Conservation (phyloP, 2,888 invertebrate species). For the Cyaniris semiargus region DNA sequence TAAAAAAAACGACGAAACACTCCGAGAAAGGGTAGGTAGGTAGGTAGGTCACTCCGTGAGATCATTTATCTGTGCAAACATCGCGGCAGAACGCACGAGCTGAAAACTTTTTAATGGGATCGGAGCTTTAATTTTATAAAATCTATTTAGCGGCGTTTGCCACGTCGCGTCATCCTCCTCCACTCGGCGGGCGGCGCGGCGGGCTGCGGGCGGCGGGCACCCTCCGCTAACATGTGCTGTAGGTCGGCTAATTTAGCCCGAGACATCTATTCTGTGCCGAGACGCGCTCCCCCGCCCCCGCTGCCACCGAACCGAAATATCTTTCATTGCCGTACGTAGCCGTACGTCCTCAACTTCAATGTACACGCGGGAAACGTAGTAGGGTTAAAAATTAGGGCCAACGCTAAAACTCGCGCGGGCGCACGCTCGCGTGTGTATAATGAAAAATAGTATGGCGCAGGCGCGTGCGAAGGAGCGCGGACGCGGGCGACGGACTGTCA, state of each 20-base stretch:
- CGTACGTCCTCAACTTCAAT: background rate
- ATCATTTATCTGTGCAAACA: background rate
- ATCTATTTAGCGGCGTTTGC: background rate
- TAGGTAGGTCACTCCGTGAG: no score
- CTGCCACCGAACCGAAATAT: slow-evolving; percentile 34
- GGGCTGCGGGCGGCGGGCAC: background rate
- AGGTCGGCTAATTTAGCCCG: slow-evolving; percentile 45
- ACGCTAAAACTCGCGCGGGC: no score
- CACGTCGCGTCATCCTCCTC: background rate
- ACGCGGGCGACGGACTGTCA: no score
- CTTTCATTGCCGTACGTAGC: slow-evolving; percentile 4
- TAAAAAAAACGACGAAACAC: no score
- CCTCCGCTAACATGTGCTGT: slow-evolving; percentile 39
- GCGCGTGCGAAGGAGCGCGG: no score
- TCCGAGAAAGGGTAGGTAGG: no score
- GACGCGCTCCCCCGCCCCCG: slow-evolving; percentile 41
- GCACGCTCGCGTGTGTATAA: no score
- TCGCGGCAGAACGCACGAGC: background rate
- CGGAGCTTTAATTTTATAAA: background rate
- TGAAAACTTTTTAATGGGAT: slow-evolving; percentile 1
- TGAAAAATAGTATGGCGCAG: no score
- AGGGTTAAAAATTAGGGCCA: background rate
- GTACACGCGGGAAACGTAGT: background rate
- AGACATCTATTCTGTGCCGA: no score
- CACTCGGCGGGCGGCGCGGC: background rate